Evolutionary conservation across 2,113 vertebrate species (phyloP), one percentile per base, ranked within the genome.

Genomic region (Tiliqua scincoides): DNA sequence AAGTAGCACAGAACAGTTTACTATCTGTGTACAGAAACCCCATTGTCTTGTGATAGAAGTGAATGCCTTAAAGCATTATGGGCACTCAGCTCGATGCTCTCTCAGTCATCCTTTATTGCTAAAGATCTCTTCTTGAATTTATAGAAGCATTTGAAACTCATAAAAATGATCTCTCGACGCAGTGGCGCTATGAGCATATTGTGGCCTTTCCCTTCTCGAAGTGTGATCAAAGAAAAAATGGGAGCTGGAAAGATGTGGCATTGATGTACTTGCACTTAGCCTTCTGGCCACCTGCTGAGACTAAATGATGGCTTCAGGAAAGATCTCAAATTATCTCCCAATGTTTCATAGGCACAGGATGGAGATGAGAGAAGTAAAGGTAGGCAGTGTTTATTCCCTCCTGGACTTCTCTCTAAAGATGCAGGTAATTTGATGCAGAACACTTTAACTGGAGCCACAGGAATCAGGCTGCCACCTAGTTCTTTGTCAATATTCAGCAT

Each of bases 61-160:
- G 87, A 89, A 88, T 83, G 88, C 86, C 87, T 91, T 89, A 90
- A 93, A 95, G 83, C 3, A 32, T 95, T 93, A 94, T 32, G 75
- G 92, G 88, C 91, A 79, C 93, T 75, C 73, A 79, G 3, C 92
- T 88, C 89, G 84, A 59, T 88, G 83, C 87, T 91, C 82, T 89
- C 84, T 89, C 85, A 79, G 78, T 93, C 82, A 90, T 90, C 92
- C 94, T 95, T 95, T 93, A 92, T 93, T 90, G 93, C 82, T 90
- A 93, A 96, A 85, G 89, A 88, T 62, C 95, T 94, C 94, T 93
- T 90, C 79, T 91, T 94, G 95, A 93, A 94, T 93, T 93, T 88
- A 82, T 91, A 93, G 96, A 94, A 30, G 94, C 91, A 95, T 96
- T 96, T 95, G 93, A 91, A 95, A 89, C 90, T 94, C 91, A 96